A percentile compares a stretch with the other conserved stretches of the same genome.
Evolutionary conservation across 2,888 invertebrate genomes (phyloP).

Genomic region (Apamea epomidion): DNA sequence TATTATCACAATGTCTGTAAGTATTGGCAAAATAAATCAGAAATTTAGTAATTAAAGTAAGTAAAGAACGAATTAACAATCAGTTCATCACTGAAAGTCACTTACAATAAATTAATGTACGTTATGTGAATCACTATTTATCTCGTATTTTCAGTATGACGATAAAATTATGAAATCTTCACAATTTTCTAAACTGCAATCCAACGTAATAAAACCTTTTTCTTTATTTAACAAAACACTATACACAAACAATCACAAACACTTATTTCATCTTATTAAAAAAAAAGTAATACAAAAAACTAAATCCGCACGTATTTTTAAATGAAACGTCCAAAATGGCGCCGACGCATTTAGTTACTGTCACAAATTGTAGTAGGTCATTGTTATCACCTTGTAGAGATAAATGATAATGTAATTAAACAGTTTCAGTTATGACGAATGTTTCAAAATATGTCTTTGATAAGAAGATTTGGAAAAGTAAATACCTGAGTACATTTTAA

Average conservation of each 20-base stretch:
- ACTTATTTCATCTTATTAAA: too few species aligned
- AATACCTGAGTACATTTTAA: slow-evolving; percentile 9
- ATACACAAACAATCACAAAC: not conserved
- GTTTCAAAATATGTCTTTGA: slow-evolving; percentile 60
- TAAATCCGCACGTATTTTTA: slow-evolving; percentile 7
- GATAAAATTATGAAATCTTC: not conserved
- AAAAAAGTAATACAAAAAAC: not conserved
- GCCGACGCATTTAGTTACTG: slow-evolving; percentile 37
- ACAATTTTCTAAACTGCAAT: slow-evolving; percentile 15
- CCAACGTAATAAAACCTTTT: not conserved
- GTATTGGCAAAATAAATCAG: not conserved
- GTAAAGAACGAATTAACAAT: not conserved
- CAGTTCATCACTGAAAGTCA: not conserved
- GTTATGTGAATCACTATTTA: not conserved
- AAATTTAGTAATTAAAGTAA: not conserved
- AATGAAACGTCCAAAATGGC: slow-evolving; percentile 57
- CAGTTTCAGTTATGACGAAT: slow-evolving; percentile 51
- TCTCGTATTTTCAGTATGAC: not conserved
- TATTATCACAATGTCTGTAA: not conserved
- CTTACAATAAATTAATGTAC: not conserved
- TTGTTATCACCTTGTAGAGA: slow-evolving; percentile 63
- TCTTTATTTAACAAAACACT: not conserved
- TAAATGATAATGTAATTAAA: slow-evolving; percentile 68
- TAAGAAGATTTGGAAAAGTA: slow-evolving; percentile 55
- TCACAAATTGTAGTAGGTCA: slow-evolving; percentile 62